Evolutionary conservation across 2,797 vertebrate genomes (phyloP).

Genomic region (Acropternis orthonyx): DNA sequence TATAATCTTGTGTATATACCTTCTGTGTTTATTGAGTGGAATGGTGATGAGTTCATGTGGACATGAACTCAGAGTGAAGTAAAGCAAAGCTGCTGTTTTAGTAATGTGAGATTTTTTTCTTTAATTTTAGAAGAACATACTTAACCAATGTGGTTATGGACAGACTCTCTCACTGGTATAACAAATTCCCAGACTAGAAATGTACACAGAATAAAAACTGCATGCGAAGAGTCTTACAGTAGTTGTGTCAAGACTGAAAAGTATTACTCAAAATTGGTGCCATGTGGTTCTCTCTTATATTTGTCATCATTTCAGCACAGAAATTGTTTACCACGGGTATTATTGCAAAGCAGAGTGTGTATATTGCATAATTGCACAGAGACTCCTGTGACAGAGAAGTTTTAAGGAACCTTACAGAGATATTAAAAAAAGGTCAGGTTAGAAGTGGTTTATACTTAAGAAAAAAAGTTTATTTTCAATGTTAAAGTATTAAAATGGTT

Average conservation of each 20-base stretch:
- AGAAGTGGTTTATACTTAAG: neutral
- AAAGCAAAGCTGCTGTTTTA: neutral
- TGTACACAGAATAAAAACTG: neutral
- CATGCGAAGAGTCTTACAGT: rapidly evolving
- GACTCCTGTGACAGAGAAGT: neutral
- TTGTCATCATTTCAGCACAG: neutral
- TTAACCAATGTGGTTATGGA: neutral
- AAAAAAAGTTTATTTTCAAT: conserved; percentile 3
- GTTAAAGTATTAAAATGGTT: neutral
- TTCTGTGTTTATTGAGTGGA: neutral
- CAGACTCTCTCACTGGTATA: neutral
- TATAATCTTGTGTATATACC: neutral
- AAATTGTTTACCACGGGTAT: neutral
- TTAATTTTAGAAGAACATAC: neutral
- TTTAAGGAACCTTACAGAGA: neutral
- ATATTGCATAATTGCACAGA: neutral
- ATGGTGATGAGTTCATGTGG: neutral
- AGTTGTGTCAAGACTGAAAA: neutral
- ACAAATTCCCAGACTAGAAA: neutral
- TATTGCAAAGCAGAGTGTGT: neutral
- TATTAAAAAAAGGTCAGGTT: neutral
- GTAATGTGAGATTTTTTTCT: neutral
- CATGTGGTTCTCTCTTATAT: neutral
- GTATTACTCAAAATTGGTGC: neutral
- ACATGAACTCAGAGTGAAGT: neutral